Conservation (phyloP, 1,140 invertebrate species). For the Parasteatoda tepidariorum region DNA sequence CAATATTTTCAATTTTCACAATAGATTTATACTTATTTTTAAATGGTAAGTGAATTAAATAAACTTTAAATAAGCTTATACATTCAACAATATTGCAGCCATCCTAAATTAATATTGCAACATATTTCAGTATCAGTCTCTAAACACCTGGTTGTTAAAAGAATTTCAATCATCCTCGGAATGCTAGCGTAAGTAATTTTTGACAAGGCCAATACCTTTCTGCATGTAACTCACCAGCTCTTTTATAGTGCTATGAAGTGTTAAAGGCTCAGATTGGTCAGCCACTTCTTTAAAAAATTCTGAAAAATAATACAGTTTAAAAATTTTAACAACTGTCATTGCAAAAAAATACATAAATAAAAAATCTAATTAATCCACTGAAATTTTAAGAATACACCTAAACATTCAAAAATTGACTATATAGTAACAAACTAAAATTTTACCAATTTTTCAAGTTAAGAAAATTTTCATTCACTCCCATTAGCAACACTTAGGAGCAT, state of each 20-base stretch:
- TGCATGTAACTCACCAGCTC: constrained; percentile 54
- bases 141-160: background rate
- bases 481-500: too few relatives aligned
- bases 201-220: constrained; percentile 42
- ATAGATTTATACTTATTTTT: background rate
- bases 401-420: too few relatives aligned
- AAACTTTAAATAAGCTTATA: background rate
- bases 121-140: background rate
- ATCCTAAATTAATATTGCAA: background rate
- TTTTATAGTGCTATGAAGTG: constrained; percentile 53
- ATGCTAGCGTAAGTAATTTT: constrained; percentile 36
- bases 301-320: constrained; percentile 25
- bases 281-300: constrained; percentile 60
- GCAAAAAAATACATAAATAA: background rate
- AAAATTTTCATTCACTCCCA: too few relatives aligned
- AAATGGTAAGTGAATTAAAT: background rate
- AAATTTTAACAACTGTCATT: background rate
- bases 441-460: too few relatives aligned
- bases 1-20: background rate
- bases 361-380: background rate
- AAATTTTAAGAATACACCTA: too few relatives aligned
- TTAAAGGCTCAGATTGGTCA: constrained; percentile 40
- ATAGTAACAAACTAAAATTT: too few relatives aligned
- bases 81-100: background rate
- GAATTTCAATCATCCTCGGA: background rate